Evolutionary conservation across 2,113 vertebrate genomes (phyloP), one percentile per base, ranked within the genome.

Genomic region (Callopanchax toddi): DNA sequence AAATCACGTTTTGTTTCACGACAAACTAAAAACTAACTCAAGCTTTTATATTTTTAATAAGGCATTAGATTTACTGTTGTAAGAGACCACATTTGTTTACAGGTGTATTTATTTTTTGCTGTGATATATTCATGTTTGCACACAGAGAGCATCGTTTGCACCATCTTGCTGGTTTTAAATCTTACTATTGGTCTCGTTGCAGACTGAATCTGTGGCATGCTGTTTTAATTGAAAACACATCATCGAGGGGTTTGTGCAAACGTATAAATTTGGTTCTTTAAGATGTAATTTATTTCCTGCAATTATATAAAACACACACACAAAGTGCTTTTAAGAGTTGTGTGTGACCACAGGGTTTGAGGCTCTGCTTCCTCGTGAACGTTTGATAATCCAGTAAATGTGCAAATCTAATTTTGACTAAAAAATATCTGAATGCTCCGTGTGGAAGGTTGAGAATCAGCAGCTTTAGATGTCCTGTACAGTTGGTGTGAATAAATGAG

Each of bases 401-500:
- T 48, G 45, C 12, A 22, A 48, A 23, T 23, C 11, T 22, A 12
- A 42, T 12, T 48, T 48, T 48, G 11, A 39, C 13, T 3, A n/a
- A n/a, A n/a, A n/a, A n/a, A n/a, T n/a, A n/a, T n/a, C n/a, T n/a
- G n/a, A n/a, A n/a, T n/a, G n/a, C n/a, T n/a, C n/a, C n/a, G n/a
- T n/a, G n/a, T n/a, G n/a, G 26, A 6, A 26, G 26, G 26, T 26
- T 26, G 26, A 6, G 26, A 26, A 26, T 26, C 26, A 4, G 3
- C 6, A 6, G 26, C 26, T 26, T 26, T 6, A 26, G n/a, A n/a
- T n/a, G n/a, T n/a, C n/a, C n/a, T n/a, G n/a, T n/a, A n/a, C n/a
- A n/a, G n/a, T n/a, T n/a, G 26, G 75, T 61, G 40, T 62, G 69
- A 68, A 60, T 65, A 36, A 71, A 61, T 65, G 36, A 42, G 56